Conservation (phyloP, 2,113 vertebrate species). For the Strigops habroptila region DNA sequence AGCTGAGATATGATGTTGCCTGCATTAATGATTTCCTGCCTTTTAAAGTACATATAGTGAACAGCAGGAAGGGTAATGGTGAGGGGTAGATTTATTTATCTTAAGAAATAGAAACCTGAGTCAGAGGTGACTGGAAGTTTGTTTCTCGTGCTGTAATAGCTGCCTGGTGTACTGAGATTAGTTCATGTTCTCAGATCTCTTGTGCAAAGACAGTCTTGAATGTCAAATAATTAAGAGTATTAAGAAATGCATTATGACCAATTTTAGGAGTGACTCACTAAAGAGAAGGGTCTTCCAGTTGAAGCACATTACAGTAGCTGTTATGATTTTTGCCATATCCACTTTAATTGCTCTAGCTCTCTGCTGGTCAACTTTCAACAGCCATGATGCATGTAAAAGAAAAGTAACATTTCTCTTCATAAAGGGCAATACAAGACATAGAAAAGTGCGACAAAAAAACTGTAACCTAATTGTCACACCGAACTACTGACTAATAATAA, state of each 20-base stretch:
- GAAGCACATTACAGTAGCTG: background rate
- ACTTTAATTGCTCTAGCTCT: background rate
- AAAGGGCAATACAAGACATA: background rate
- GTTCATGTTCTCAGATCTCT: background rate
- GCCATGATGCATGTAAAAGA: background rate
- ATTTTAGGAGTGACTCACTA: background rate
- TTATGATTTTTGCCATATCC: background rate
- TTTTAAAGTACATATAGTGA: background rate
- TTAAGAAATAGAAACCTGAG: conserved; percentile 1
- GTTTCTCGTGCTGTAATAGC: background rate
- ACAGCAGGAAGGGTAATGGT: background rate
- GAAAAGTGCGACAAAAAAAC: background rate
- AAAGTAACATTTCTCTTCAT: background rate
- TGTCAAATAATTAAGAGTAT: background rate
- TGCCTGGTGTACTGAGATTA: background rate
- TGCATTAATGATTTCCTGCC: background rate
- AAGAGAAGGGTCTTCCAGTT: background rate
- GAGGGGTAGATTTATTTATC: background rate
- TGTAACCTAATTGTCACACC: background rate
- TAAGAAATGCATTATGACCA: background rate
- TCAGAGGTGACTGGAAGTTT: background rate
- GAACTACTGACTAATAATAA: background rate
- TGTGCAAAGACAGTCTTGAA: background rate
- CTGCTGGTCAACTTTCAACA: background rate
- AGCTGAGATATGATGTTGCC: background rate